Evolutionary conservation across 2,113 vertebrate genomes (phyloP), one percentile per base, ranked within the genome.

Genomic region (Ibidorhyncha struthersii): DNA sequence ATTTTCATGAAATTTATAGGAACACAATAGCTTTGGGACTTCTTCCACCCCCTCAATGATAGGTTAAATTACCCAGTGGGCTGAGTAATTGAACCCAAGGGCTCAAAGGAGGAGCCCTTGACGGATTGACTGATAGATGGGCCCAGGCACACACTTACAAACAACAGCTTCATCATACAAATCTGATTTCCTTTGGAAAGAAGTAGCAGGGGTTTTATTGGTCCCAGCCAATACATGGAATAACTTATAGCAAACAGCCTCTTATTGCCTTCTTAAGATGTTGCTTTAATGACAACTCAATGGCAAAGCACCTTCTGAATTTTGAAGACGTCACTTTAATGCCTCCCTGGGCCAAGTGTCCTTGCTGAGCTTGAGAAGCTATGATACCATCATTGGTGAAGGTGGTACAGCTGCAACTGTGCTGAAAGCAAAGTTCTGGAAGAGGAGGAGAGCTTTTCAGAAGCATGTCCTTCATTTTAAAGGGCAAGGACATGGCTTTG

Each of bases 51-150:
- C 56, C 56, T 82, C 83, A 94, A 25, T 2, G 1, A 55, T 58
- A 95, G 77, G 93, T 86, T 96, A 91, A 94, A 96, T 92, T 96
- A 97, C 86, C 89, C 93, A 82, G 50, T 45, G 81, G 93, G 86
- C 95, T 94, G n/a, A n/a, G n/a, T n/a, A n/a, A n/a, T n/a, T n/a
- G n/a, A n/a, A n/a, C n/a, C n/a, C n/a, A n/a, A n/a, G n/a, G n/a
- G 69, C 96, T 96, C 91, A 67, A 82, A 96, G 77, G 73, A 84
- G 56, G 61, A 84, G 10, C 81, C 83, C 52, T 78, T 96, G 94
- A 91, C 77, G 80, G 86, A 89, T 76, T 97, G 96, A 91, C 86
- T 93, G 94, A 96, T 92, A 78, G 89, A 93, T 79, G 43, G 77
- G 65, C 41, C 69, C 65, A 86, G 95, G 90, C 89, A 84, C 26